phyloP scores from a whole-genome alignment of 2,888 invertebrate species.

The Lacanobia wlatinum region DNA sequence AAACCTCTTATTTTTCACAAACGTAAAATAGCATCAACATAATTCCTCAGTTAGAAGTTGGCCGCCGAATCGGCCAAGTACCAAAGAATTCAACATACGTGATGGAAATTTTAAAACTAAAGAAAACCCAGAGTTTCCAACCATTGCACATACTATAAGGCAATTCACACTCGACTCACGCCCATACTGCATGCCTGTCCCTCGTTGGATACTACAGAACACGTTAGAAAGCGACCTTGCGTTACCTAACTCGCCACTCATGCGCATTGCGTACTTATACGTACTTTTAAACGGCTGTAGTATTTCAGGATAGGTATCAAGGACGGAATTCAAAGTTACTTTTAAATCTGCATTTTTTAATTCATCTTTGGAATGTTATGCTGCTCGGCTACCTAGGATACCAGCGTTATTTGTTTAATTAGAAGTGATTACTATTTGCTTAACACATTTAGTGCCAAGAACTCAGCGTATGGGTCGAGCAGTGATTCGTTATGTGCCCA shows the following conservation, averaged over 20 bases:
- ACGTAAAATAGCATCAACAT: not conserved
- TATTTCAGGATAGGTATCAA: slow-evolving; percentile 29
- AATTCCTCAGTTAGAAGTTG: slow-evolving; percentile 3
- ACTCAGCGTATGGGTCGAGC: too few species aligned
- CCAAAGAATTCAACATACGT: slow-evolving; percentile 35
- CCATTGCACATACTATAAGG: slow-evolving; percentile 48
- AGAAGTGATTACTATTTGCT: not conserved
- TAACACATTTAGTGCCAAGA: too few species aligned
- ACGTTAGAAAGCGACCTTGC: slow-evolving; percentile 80
- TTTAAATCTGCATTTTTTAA: not conserved
- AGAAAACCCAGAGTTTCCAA: slow-evolving; percentile 46
- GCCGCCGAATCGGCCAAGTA: slow-evolving; percentile 3
- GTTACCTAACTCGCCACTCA: slow-evolving; percentile 69
- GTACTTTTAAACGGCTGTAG: slow-evolving; percentile 35
- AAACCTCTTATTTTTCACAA: not conserved
- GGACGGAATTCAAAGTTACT: slow-evolving; percentile 26
- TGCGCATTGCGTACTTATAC: slow-evolving; percentile 50
- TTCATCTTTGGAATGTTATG: slow-evolving; percentile 10
- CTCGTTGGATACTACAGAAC: slow-evolving; percentile 59
- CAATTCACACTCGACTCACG: slow-evolving; percentile 62
- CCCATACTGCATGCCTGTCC: slow-evolving; percentile 53
- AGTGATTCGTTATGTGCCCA: too few species aligned
- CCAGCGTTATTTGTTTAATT: too few species aligned
- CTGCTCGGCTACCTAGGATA: too few species aligned
- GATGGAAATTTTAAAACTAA: slow-evolving; percentile 36